phyloP scores from a whole-genome alignment of 2,797 vertebrate genomes.

The Sebastes cheni region DNA sequence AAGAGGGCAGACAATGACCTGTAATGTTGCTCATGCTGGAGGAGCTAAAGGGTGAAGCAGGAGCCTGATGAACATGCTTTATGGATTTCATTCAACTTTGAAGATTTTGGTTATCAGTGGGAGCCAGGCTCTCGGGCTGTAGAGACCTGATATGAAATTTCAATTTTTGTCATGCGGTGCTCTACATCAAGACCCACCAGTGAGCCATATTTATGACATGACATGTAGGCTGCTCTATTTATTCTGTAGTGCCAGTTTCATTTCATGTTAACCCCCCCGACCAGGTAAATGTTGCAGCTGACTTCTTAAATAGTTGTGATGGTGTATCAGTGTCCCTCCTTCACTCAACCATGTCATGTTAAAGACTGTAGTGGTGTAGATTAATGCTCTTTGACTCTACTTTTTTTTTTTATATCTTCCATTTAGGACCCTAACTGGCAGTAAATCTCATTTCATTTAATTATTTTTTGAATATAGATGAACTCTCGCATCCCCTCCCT shows the following conservation, averaged over 20 bases:
- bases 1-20: constrained; percentile 58
- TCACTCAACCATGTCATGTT: neutral
- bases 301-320: constrained; percentile 2
- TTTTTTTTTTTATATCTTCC: neutral
- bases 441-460: constrained; percentile 3
- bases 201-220: constrained; percentile 29
- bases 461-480: neutral
- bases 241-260: neutral
- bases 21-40: neutral
- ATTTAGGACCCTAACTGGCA: neutral
- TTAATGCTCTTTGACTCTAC: neutral
- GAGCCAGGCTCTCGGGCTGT: constrained; percentile 54
- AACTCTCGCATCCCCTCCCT: neutral
- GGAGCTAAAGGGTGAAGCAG: constrained; percentile 18
- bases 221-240: constrained; percentile 9
- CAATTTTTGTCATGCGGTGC: constrained; percentile 30
- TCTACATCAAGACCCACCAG: constrained; percentile 17
- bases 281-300: neutral
- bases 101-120: constrained; percentile 68
- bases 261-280: neutral
- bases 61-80: constrained; percentile 40
- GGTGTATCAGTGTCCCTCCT: neutral
- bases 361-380: neutral
- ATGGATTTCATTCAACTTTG: constrained; percentile 62
- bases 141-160: constrained; percentile 49